Base-by-base conservation (phyloP, 2,797 vertebrate species). In the Picus viridis region DNA sequence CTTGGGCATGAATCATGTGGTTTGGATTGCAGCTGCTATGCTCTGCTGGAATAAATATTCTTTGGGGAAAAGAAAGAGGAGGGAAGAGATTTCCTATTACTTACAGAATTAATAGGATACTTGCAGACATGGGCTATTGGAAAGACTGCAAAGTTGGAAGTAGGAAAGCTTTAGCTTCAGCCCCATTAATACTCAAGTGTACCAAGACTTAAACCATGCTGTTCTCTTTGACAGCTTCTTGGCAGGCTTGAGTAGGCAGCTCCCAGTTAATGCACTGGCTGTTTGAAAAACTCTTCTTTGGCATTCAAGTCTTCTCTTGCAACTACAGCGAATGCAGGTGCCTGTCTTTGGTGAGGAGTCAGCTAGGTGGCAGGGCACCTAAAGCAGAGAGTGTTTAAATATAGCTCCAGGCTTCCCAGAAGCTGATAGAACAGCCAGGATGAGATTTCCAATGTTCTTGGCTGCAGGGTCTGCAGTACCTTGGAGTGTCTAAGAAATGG, bases 181-280 rank as follows among this genome's bases (percentile, higher is more conserved):
- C 59, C 59, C 29, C 4, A 2, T 74, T 71, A 80, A 54, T 77
- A 62, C 54, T 82, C 6, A 32, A 32, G 34, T 62, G 78, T 71
- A 41, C n/a, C 43, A 61, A 59, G 49, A 26, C 32, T 92, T 73
- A 34, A 8, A 27, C 61, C 13, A 0, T 72, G 53, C 53, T 86
- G 23, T 53, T 94, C 76, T 67, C 59, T 43, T 18, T 83, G 81
- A 39, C 54, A 51, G 27, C n/a, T 88, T 82, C 64, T 92, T 87
- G 86, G 84, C 74, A 88, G 34, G 16, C 71, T 73, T 54, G 57
- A 82, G 61, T 9, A 75, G 83, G 86, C 86, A 93, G 88, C 93
- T 94, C 90, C 88, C 78, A 89, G 39, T 90, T 87, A 90, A 92
- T 94, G 93, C 86, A 90, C 88, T 93, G 94, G 78, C 88, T 95